Conservation (phyloP, 2,113 vertebrate species). For the Sinocyclocheilus anshuiensis region DNA sequence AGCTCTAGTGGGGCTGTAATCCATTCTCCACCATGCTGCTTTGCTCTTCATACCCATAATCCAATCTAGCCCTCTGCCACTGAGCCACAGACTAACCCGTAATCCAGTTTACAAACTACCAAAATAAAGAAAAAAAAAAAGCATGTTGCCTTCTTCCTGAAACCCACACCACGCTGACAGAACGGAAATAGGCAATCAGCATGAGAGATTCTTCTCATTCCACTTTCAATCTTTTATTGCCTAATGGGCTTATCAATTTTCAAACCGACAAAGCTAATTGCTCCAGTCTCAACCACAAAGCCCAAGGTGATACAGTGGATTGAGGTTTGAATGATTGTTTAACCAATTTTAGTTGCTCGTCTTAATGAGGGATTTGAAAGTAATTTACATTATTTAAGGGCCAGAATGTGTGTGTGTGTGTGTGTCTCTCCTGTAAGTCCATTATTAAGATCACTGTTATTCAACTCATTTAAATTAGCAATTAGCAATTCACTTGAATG, state of each 20-base stretch:
- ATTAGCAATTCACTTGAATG: background rate
- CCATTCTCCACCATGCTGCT: constrained; percentile 71
- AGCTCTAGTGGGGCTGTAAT: constrained; percentile 72
- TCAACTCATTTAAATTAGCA: constrained; percentile 73
- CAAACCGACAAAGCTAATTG: constrained; percentile 69
- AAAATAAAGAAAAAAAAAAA: constrained; percentile 50
- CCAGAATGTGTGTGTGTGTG: background rate
- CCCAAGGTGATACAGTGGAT: constrained; percentile 69
- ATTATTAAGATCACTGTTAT: constrained; percentile 71
- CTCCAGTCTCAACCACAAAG: constrained; percentile 71
- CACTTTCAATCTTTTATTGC: constrained; percentile 54
- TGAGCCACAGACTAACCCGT: constrained; percentile 73
- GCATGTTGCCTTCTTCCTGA: constrained; percentile 62
- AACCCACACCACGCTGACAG: constrained; percentile 64
- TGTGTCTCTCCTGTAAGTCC: constrained; percentile 62
- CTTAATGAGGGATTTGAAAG: constrained; percentile 46
- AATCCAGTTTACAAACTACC: constrained; percentile 78
- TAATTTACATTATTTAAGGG: constrained; percentile 70
- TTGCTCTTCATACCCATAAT: constrained; percentile 75
- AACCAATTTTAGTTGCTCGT: constrained; percentile 61
- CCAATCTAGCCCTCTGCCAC: constrained; percentile 75
- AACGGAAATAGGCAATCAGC: constrained; percentile 77
- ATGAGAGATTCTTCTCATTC: constrained; percentile 74
- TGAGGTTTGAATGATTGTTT: constrained; percentile 62
- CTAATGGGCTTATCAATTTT: constrained; percentile 42